Base-by-base conservation (phyloP, 2,888 invertebrate species). In the Caenorhabditis sp. region DNA sequence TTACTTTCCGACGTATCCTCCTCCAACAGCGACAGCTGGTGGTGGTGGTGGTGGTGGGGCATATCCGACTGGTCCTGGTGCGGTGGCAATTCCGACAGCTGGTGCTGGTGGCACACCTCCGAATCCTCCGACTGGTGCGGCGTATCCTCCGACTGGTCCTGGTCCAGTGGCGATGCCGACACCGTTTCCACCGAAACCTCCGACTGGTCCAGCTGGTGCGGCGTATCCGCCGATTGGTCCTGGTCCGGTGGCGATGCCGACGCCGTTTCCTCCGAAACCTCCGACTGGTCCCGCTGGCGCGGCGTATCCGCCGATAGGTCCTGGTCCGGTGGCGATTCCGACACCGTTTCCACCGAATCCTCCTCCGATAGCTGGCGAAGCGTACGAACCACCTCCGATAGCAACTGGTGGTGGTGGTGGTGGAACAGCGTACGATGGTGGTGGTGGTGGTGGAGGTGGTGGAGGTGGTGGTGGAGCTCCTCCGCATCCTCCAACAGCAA, bases 321-420 rank as follows among this genome's bases (percentile, higher is more conserved):
- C n/a, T n/a, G n/a, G n/a, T 43, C 43, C 43, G 17, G 14, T 14
- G 14, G 43, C 43, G 17, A 43, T n/a, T n/a, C n/a, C n/a, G n/a
- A n/a, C n/a, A n/a, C n/a, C n/a, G n/a, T n/a, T n/a, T n/a, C n/a
- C n/a, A n/a, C n/a, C n/a, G n/a, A n/a, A n/a, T n/a, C n/a, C n/a
- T n/a, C n/a, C n/a, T n/a, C n/a, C n/a, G n/a, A n/a, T n/a, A n/a
- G n/a, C 10, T 43, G 43, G 43, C 3, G 43, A 17, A 43, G 17
- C 43, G 43, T 43, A 43, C 5, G 36, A 5, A 12, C 72, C 67
- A 49, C 61, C 68, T 66, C 68, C 66, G 63, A 68, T 66, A 60
- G 69, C 71, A 59, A 66, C 72, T 61, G 49, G 64, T 58, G 76
- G 70, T 54, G 63, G 63, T 10, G 43, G 43, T 43, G 43, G 43